Conservation (phyloP, 2,888 invertebrate species). For the Drosophila recens region DNA sequence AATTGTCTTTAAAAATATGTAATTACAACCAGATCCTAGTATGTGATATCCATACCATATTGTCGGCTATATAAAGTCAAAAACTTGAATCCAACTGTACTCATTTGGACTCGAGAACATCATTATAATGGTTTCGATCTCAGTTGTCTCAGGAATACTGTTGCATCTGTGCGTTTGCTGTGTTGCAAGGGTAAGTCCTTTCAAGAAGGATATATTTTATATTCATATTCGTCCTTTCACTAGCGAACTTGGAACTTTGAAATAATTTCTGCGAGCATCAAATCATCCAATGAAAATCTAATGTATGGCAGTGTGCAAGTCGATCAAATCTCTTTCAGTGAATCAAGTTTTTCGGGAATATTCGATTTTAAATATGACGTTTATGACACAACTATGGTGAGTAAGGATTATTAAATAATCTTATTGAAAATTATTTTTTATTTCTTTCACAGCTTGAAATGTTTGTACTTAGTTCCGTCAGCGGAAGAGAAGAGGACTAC, state of each 20-base stretch:
- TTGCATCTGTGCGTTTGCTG: not conserved
- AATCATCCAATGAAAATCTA: not conserved
- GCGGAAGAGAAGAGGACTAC: not conserved
- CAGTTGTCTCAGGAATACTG: not conserved
- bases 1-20: not conserved
- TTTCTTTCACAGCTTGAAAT: not conserved
- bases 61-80: not conserved
- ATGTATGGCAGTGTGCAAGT: not conserved
- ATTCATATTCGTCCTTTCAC: not conserved
- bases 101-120: not conserved
- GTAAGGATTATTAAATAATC: rapidly evolving
- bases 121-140: not conserved
- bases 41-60: not conserved
- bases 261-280: not conserved
- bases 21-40: not conserved
- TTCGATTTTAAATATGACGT: not conserved
- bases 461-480: not conserved
- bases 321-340: not conserved
- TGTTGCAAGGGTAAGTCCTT: not conserved
- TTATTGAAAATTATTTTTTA: not conserved
- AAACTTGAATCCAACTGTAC: not conserved
- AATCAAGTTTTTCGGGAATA: not conserved
- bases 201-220: not conserved
- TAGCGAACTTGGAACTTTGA: not conserved
- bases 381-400: not conserved